A percentile compares a stretch with the other conserved stretches of the same genome.
Evolutionary conservation across 2,888 invertebrate species (phyloP).

Genomic region (Campaea margaritaria): DNA sequence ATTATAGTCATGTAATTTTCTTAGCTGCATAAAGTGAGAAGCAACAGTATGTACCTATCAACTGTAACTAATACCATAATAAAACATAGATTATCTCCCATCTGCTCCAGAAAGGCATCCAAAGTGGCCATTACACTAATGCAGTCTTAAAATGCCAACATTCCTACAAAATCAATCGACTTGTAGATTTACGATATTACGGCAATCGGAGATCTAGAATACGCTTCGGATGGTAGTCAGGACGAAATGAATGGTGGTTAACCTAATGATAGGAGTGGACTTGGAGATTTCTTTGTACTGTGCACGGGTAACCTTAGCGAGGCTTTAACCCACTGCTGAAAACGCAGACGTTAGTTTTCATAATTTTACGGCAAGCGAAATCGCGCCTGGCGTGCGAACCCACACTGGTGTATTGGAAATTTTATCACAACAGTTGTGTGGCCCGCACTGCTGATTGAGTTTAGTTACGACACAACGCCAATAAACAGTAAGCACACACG

Average conservation of each 20-base stretch:
- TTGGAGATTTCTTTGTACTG: conserved; percentile 14
- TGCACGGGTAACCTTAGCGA: too few species aligned
- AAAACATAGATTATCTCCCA: conserved; percentile 6
- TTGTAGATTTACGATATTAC: conserved; percentile 37
- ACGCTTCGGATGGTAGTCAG: conserved; percentile 27
- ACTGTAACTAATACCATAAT: conserved; percentile 3
- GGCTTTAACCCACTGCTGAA: too few species aligned
- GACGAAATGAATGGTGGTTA: conserved; percentile 24
- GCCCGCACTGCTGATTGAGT: too few species aligned
- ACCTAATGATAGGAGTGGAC: conserved; percentile 17
- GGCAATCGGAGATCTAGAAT: conserved; percentile 30
- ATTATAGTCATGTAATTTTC: too few species aligned
- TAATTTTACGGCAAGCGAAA: too few species aligned
- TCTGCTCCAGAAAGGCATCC: conserved; percentile 14
- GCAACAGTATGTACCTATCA: neutral
- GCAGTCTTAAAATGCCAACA: conserved; percentile 15
- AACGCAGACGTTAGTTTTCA: too few species aligned
- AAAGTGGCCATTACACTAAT: conserved; percentile 20
- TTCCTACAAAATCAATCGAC: conserved; percentile 46
- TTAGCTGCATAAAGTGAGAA: too few species aligned
- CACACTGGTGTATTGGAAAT: too few species aligned
- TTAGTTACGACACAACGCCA: too few species aligned
- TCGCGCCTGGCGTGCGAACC: too few species aligned
- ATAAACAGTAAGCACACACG: too few species aligned
- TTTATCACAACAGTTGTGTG: too few species aligned